Evolutionary conservation across 2,113 vertebrate genomes (phyloP).

Genomic region (Erythrocercus mccallii): DNA sequence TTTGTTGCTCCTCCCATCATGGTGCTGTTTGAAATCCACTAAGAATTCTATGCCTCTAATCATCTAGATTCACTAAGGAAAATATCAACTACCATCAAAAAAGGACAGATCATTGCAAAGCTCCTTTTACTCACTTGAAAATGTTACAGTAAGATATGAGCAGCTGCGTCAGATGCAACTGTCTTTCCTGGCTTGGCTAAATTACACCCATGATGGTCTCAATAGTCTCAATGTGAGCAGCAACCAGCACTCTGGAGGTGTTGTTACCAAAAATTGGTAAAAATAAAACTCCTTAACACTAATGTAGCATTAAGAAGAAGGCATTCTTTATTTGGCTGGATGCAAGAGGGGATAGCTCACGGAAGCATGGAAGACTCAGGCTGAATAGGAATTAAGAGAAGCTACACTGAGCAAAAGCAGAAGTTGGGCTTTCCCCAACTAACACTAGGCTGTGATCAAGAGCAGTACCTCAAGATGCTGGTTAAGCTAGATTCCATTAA

Average conservation of each 20-base stretch:
- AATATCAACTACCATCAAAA: not conserved
- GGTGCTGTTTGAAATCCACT: not conserved
- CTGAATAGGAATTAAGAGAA: not conserved
- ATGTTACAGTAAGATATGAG: not conserved
- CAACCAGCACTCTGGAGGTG: not conserved
- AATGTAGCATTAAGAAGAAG: not conserved
- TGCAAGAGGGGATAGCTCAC: not conserved
- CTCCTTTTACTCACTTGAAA: not conserved
- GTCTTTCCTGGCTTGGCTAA: not conserved
- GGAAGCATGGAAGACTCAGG: not conserved
- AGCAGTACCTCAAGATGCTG: not conserved
- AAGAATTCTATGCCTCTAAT: not conserved
- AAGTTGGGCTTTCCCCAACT: not conserved
- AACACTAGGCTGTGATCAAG: not conserved
- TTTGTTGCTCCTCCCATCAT: not conserved
- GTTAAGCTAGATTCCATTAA: not conserved
- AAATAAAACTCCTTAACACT: not conserved
- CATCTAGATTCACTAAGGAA: not conserved
- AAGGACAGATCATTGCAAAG: not conserved
- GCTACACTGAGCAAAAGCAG: not conserved
- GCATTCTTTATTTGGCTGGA: not conserved
- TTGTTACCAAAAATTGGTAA: not conserved
- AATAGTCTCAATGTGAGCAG: not conserved
- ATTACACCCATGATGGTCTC: not conserved
- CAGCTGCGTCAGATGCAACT: not conserved